Evolutionary conservation across 2,113 vertebrate species (phyloP), one percentile per base, ranked within the genome.

Genomic region (Urocitellus parryii): DNA sequence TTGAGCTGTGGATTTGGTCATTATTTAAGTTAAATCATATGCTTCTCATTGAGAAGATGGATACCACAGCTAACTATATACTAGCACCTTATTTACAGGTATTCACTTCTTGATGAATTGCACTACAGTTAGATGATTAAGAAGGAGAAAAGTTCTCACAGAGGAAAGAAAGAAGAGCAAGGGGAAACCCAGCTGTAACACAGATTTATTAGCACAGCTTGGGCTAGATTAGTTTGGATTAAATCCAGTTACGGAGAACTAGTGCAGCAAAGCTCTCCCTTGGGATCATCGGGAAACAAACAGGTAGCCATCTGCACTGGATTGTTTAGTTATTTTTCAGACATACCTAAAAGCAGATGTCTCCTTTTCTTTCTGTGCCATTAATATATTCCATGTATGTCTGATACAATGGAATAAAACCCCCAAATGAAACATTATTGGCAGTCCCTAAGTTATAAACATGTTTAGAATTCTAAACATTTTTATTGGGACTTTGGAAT

Each of bases 11-110:
- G 37, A 42, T 81, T 72, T 74, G 58, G 84, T 63, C n/a, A 53
- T 90, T 94, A 72, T 45, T 94, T 93, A 58, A 91, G 45, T 94
- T 88, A 78, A 96, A 94, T 32, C 11, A 67, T 45, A 53, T 14
- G 22, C 34, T 56, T 83, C 37, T 13, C 34, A 45, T 13, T 88
- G 37, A 88, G 27, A 42, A 78, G 34, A 27, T 24, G 8, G 34
- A 88, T 14, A 67, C 22, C 20, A 63, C 0, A 76, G 56, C 17
- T 56, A 63, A 92, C 25, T 61, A 58, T 32, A 37, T 39, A 27
- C 70, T 34, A 84, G 8, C 9, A 32, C 32, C 12, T 16, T 45
- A 20, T 42, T 48, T 48, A 2, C 0, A 9, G 20, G 29, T 12
- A n/a, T 83, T 63, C 80, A 76, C 51, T 85, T 70, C 39, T 29